phyloP scores from a whole-genome alignment of 2,113 vertebrate species.

The Xerus inauris region DNA sequence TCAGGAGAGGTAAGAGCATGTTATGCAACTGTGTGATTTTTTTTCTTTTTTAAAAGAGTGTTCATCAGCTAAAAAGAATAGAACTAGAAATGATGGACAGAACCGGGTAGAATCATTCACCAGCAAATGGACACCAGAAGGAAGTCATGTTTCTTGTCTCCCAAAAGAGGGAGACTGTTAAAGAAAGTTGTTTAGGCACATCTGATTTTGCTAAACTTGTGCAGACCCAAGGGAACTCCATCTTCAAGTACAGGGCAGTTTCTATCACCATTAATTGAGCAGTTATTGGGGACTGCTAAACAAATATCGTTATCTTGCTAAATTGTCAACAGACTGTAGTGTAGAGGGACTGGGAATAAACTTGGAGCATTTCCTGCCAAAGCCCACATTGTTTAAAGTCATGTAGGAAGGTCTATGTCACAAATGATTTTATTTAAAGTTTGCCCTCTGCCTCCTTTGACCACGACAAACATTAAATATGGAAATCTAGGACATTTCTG shows the following conservation, averaged over 20 bases:
- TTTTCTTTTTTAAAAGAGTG: background rate
- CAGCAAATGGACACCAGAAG: background rate
- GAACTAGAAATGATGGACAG: background rate
- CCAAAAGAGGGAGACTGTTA: background rate
- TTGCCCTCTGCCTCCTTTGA: background rate
- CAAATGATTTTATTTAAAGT: background rate
- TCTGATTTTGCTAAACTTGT: background rate
- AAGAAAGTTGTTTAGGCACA: background rate
- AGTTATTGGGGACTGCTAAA: background rate
- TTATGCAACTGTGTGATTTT: too few species aligned
- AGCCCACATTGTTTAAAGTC: background rate
- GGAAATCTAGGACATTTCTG: background rate
- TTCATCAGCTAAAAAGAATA: background rate
- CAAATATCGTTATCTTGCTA: background rate
- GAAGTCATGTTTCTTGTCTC: background rate
- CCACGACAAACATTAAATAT: background rate
- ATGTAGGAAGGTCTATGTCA: background rate
- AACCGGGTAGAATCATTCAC: background rate
- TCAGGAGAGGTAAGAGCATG: slow-evolving; percentile 92
- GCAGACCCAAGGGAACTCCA: background rate
- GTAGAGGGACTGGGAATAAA: background rate
- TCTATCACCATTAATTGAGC: background rate
- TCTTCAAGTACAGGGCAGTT: background rate
- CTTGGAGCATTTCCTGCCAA: background rate
- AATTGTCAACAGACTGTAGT: background rate